Evolutionary conservation across 2,113 vertebrate genomes (phyloP), one percentile per base, ranked within the genome.

Genomic region (Campylorhamphus procurvoides): DNA sequence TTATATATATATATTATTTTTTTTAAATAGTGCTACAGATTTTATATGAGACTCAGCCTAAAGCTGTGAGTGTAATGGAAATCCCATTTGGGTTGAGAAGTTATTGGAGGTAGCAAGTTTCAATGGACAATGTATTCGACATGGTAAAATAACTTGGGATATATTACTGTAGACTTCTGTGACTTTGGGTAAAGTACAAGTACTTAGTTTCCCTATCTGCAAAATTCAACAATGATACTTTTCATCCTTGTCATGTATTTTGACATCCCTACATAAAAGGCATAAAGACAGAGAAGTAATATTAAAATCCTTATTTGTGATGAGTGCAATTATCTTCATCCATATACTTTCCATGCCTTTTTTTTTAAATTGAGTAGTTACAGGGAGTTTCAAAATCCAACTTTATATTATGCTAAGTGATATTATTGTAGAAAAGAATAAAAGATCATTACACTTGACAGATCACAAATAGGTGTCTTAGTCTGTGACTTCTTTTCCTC

Each of bases 261-360:
- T 95, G 96, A 94, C 84, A 90, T 56, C 82, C 80, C 63, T 39
- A 76, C 84, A 88, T 88, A 85, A 86, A 84, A 96, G 75, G 71
- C 39, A 90, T 50, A 91, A 72, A 93, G 74, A 37, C 18, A 91
- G 87, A 72, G 55, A 97, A 96, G 87, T 59, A 69, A 82, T 89
- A 95, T 85, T 76, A 95, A 89, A 94, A 62, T 58, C 31, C 69
- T 79, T 74, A 90, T 91, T 96, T 96, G 87, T 42, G 35, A 80
- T 40, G 72, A 83, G 91, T 44, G 59, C 12, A 85, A 83, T 93
- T 87, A 93, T 79, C 63, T 74, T 89, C 76, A 93, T 44, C 78
- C 67, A 71, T 52, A 92, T 11, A 78, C 76, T 78, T 94, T 77
- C 33, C 86, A 29, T 40, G 66, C 14, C 9, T 58, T 31, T 31